phyloP scores from a whole-genome alignment of 2,888 invertebrate genomes.

The Thymelicus lineola region DNA sequence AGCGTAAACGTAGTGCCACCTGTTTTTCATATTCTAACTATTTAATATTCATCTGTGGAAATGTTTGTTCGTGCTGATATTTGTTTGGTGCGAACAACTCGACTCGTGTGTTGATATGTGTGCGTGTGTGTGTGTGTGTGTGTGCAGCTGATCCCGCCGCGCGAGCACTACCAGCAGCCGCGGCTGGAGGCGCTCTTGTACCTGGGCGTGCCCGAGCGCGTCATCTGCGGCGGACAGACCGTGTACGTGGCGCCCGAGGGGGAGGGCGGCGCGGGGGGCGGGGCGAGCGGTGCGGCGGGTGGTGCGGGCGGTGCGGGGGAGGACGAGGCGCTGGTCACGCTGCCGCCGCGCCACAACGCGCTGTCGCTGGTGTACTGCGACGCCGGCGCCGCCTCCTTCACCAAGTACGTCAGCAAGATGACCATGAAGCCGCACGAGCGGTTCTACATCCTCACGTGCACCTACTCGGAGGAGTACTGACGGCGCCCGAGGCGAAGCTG shows the following conservation, averaged over 20 bases:
- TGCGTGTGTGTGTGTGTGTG: too few relatives aligned
- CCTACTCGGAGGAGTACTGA: slow-evolving; percentile 60
- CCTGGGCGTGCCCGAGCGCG: slow-evolving; percentile 58
- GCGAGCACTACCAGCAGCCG: slow-evolving; percentile 57
- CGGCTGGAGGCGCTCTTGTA: slow-evolving; percentile 67
- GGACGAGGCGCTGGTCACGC: slow-evolving; percentile 80
- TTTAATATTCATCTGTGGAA: too few relatives aligned
- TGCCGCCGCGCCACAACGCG: slow-evolving; percentile 88
- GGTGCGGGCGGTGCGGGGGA: slow-evolving; percentile 40
- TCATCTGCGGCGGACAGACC: slow-evolving; percentile 58
- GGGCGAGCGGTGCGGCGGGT: slow-evolving; percentile 23
- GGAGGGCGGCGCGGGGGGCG: slow-evolving; percentile 39
- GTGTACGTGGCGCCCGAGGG: slow-evolving; percentile 71
- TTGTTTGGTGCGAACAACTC: too few relatives aligned
- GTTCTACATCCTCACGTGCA: slow-evolving; percentile 70
- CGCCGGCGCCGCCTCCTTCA: slow-evolving; percentile 78
- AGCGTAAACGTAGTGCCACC: too few relatives aligned
- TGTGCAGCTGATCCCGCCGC: slow-evolving; percentile 73
- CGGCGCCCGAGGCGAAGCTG: too few relatives aligned
- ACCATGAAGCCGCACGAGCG: slow-evolving; percentile 51
- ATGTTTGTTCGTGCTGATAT: neutral
- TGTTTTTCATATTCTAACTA: too few relatives aligned
- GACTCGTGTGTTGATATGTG: too few relatives aligned
- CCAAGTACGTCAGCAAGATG: slow-evolving; percentile 72
- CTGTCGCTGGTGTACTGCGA: slow-evolving; percentile 87